phyloP scores from a whole-genome alignment of 2,888 invertebrate species.

The Mactromeris polynyma region DNA sequence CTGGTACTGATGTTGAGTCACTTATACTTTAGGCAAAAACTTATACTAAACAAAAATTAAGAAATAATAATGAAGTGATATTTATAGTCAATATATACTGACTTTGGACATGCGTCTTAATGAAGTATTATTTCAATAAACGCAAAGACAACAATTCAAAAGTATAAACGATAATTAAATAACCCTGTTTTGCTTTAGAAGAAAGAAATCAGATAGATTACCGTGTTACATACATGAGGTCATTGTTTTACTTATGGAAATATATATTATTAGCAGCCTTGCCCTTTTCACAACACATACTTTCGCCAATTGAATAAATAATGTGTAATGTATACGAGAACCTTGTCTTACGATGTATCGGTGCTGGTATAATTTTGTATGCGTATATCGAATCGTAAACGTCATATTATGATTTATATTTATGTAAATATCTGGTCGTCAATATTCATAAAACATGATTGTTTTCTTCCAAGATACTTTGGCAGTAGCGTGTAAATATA shows the following conservation, averaged over 20 bases:
- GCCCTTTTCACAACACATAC: background rate
- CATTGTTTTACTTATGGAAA: background rate
- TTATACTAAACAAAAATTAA: no score
- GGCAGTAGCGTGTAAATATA: slow-evolving; percentile 36
- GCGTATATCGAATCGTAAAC: slow-evolving; percentile 48
- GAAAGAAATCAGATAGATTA: no score
- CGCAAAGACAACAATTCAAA: no score
- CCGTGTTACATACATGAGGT: no score
- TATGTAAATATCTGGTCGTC: slow-evolving; percentile 62
- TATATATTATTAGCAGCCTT: background rate
- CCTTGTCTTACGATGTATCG: slow-evolving; percentile 16
- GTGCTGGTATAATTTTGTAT: slow-evolving; percentile 20
- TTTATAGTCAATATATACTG: no score
- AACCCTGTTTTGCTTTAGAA: no score
- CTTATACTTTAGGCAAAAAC: no score
- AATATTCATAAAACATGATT: slow-evolving; percentile 64
- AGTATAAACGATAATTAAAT: no score
- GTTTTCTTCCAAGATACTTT: slow-evolving; percentile 49
- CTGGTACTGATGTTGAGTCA: no score
- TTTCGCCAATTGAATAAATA: background rate
- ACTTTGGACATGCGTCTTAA: no score
- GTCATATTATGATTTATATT: slow-evolving; percentile 67
- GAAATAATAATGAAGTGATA: no score
- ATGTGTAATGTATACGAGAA: slow-evolving; percentile 20
- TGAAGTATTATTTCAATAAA: no score